phyloP scores from a whole-genome alignment of 2,888 invertebrate genomes.

The Thelaira solivaga region DNA sequence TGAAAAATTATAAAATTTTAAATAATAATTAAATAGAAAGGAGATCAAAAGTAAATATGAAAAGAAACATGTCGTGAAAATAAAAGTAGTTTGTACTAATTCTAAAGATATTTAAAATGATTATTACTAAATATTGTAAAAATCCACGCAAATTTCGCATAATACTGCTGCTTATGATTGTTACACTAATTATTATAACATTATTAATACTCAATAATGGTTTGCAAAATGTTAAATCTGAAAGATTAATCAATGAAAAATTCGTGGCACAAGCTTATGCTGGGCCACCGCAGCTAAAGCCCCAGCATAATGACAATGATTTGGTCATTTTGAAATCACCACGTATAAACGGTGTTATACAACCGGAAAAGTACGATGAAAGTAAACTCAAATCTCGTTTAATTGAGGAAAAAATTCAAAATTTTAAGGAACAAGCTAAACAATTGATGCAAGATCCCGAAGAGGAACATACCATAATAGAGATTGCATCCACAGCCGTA shows the following conservation, averaged over 20 bases:
- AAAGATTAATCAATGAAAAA: slow-evolving; percentile 71
- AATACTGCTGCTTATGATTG: slow-evolving; percentile 71
- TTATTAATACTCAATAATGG: slow-evolving; percentile 71
- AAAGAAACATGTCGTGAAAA: slow-evolving; percentile 41
- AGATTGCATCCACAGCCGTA: slow-evolving; percentile 71
- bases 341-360: slow-evolving; percentile 72
- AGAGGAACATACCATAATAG: slow-evolving; percentile 69
- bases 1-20: background rate
- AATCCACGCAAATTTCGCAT: slow-evolving; percentile 75
- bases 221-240: slow-evolving; percentile 68
- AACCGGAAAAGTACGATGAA: slow-evolving; percentile 77
- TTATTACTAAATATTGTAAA: slow-evolving; percentile 76
- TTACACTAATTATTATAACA: slow-evolving; percentile 72
- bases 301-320: slow-evolving; percentile 30
- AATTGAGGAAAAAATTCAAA: slow-evolving; percentile 74
- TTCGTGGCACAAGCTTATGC: slow-evolving; percentile 71
- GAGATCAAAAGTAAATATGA: background rate
- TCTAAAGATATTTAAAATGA: slow-evolving; percentile 65
- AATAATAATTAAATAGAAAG: slow-evolving; percentile 28
- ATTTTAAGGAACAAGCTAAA: slow-evolving; percentile 68
- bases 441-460: slow-evolving; percentile 67
- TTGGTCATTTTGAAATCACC: slow-evolving; percentile 65
- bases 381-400: slow-evolving; percentile 74
- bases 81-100: background rate
- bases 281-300: slow-evolving; percentile 21